Conservation (phyloP, 2,797 vertebrate genomes). For the Telmatherina bonti region DNA sequence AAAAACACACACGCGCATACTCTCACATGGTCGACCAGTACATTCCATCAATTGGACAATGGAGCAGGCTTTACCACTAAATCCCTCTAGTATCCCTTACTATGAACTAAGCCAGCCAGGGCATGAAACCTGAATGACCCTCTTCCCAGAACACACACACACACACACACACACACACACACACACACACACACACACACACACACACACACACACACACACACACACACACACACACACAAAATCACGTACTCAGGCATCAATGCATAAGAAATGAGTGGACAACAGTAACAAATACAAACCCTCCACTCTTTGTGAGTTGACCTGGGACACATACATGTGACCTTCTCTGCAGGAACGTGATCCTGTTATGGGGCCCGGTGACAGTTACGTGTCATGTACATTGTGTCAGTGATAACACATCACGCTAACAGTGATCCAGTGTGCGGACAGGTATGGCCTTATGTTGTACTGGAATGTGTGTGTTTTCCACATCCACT, state of each 20-base stretch:
- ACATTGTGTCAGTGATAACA: conserved; percentile 36
- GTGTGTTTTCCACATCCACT: conserved; percentile 22
- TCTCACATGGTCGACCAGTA: conserved; percentile 63
- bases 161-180: conserved; percentile 45
- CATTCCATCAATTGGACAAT: conserved; percentile 81
- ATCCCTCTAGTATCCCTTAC: conserved; percentile 76
- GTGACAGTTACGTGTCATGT: conserved; percentile 20
- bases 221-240: conserved; percentile 40
- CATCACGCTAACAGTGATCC: conserved; percentile 18
- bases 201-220: conserved; percentile 43
- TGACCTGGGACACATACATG: conserved; percentile 57
- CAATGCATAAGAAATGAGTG: conserved; percentile 51
- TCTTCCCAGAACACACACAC: conserved; percentile 58
- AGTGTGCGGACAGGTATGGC: conserved; percentile 43
- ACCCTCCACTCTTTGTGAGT: conserved; percentile 32
- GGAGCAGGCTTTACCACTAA: conserved; percentile 77
- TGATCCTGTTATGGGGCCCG: conserved; percentile 55
- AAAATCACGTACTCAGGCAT: conserved; percentile 33
- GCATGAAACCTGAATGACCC: conserved; percentile 74
- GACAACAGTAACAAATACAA: conserved; percentile 50
- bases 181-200: conserved; percentile 42
- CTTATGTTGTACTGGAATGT: conserved; percentile 42
- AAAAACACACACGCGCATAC: conserved; percentile 22
- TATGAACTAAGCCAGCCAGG: conserved; percentile 70
- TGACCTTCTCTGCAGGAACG: conserved; percentile 65